Evolutionary conservation across 2,888 invertebrate genomes (phyloP).

Genomic region (Hypena proboscidalis): DNA sequence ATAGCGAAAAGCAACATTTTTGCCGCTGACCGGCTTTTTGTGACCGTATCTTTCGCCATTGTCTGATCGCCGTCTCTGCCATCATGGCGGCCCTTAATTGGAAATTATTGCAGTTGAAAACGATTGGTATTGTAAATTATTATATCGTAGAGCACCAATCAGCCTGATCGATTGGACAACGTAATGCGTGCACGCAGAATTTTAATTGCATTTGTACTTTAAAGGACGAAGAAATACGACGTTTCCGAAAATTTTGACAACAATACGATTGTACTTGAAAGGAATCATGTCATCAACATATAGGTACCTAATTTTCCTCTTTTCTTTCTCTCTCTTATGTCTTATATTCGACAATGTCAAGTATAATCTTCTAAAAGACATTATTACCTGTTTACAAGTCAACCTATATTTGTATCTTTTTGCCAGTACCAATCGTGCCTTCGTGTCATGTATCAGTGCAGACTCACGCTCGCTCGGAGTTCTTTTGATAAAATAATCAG

Average conservation of each 20-base stretch:
- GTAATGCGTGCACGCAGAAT: constrained; percentile 52
- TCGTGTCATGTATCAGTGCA: no score
- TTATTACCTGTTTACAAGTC: no score
- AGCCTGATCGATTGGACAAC: constrained; percentile 65
- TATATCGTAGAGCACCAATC: constrained; percentile 64
- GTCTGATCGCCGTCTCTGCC: constrained; percentile 49
- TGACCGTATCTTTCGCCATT: constrained; percentile 39
- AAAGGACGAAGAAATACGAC: constrained; percentile 30
- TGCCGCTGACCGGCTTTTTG: constrained; percentile 47
- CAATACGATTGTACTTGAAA: constrained; percentile 20
- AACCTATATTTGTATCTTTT: no score
- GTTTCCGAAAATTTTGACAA: constrained; percentile 33
- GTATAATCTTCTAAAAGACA: no score
- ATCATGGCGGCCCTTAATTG: constrained; percentile 65
- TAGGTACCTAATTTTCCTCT: not conserved
- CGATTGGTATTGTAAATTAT: constrained; percentile 69
- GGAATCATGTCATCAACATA: constrained; percentile 1
- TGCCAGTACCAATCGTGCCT: no score
- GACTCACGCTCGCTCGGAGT: not conserved
- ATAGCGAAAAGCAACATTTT: constrained; percentile 30
- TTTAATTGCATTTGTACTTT: constrained; percentile 48
- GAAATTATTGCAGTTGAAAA: constrained; percentile 69
- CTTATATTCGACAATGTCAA: no score
- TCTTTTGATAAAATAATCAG: constrained; percentile 1
- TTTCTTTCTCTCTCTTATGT: not conserved